These are phyloP conservation scores for Tenthredo mesomela DNA, from an alignment of 2,888 invertebrate species.

Conservation along the genomic window DNA sequence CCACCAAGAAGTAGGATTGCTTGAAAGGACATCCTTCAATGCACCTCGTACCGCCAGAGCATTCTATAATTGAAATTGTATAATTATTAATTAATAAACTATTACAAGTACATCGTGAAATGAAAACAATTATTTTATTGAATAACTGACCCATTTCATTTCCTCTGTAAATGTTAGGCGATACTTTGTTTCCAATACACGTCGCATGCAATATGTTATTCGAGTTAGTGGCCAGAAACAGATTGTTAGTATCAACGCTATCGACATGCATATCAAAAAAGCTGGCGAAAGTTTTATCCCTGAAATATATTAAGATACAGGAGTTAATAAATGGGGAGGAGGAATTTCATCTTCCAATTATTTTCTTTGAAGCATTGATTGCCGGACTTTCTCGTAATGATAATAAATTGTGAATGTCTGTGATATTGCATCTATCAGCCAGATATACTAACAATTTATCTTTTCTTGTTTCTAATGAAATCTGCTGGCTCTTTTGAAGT, in stretches of 20 bases:
- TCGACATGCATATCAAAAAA: conserved; percentile 78
- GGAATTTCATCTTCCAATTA: not conserved
- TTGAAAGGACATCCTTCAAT: conserved; percentile 79
- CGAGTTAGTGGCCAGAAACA: conserved; percentile 79
- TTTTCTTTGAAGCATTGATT: not conserved
- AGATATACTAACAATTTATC: conserved; percentile 55
- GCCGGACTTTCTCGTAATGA: not conserved
- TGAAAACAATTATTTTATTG: not conserved
- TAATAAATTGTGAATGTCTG: not conserved
- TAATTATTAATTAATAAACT: conserved; percentile 17
- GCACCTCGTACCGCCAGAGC: conserved; percentile 75
- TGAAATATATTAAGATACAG: conserved; percentile 54
- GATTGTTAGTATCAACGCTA: conserved; percentile 75
- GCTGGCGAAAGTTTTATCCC: conserved; percentile 62
- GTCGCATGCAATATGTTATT: conserved; percentile 77
- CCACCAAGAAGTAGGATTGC: conserved; percentile 78
- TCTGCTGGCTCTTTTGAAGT: conserved; percentile 76
- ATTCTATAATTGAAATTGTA: conserved; percentile 63
- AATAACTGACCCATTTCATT: conserved; percentile 62
- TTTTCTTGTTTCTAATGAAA: conserved; percentile 67
- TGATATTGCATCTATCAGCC: not conserved
- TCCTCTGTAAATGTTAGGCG: conserved; percentile 66
- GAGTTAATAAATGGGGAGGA: not conserved
- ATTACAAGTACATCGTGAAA: not conserved
- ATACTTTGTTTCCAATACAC: conserved; percentile 70